These are phyloP conservation scores for Sphaeridia pumilis DNA, from an alignment of 2,888 invertebrate genomes.

Conservation along the genomic window DNA sequence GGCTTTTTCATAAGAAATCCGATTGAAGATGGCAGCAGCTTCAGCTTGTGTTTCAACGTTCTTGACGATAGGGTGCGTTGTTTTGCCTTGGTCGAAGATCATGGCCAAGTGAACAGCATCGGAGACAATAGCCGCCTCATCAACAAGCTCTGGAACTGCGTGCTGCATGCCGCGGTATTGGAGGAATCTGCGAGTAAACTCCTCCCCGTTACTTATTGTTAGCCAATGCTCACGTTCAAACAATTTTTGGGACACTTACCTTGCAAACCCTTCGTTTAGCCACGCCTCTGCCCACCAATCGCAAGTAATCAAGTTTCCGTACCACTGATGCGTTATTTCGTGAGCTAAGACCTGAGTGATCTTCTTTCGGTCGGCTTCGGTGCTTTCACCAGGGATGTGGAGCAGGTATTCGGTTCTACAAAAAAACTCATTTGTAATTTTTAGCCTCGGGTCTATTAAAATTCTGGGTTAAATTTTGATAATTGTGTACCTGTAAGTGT, in stretches of 20 bases:
- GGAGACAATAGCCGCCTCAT: slow-evolving; percentile 2
- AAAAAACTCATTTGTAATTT: neutral
- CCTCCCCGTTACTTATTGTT: neutral
- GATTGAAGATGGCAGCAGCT: slow-evolving; percentile 13
- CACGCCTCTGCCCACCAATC: slow-evolving; percentile 18
- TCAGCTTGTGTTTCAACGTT: slow-evolving; percentile 5
- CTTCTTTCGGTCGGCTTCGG: slow-evolving; percentile 16
- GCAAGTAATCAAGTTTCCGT: slow-evolving; percentile 19
- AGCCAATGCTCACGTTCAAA: neutral
- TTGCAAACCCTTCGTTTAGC: slow-evolving; percentile 21
- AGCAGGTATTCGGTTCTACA: slow-evolving; percentile 11
- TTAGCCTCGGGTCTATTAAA: neutral
- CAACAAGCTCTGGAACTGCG: neutral
- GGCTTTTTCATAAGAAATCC: slow-evolving; percentile 22
- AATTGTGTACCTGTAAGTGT: slow-evolving; percentile 28
- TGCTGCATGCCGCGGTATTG: slow-evolving; percentile 11
- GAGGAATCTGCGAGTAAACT: slow-evolving; percentile 4
- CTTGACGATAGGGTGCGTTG: slow-evolving; percentile 17
- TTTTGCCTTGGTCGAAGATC: slow-evolving; percentile 14
- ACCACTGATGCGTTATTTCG: slow-evolving; percentile 22
- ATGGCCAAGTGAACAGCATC: slow-evolving; percentile 18
- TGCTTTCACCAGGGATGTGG: slow-evolving; percentile 22
- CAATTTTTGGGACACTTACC: neutral
- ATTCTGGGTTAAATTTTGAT: neutral
- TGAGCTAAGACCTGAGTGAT: slow-evolving; percentile 15